phyloP scores from a whole-genome alignment of 2,113 vertebrate genomes.

The Carettochelys insculpta region DNA sequence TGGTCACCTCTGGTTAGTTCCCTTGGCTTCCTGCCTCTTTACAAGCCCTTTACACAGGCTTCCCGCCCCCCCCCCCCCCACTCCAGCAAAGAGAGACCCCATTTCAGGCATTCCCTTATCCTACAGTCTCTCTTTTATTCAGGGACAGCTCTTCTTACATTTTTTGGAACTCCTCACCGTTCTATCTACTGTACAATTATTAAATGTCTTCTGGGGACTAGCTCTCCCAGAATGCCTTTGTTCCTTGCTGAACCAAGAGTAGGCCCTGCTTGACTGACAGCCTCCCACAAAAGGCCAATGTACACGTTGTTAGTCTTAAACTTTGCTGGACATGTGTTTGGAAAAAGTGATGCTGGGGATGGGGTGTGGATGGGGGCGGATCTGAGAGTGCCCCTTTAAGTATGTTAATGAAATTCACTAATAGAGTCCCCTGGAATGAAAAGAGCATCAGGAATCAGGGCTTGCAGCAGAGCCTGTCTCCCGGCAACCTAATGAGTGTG shows the following conservation, averaged over 20 bases:
- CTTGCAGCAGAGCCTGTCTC: no score
- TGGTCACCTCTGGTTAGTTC: no score
- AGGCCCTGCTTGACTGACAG: not conserved
- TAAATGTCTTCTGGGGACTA: rapidly evolving
- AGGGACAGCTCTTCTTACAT: not conserved
- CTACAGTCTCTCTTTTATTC: not conserved
- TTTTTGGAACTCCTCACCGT: not conserved
- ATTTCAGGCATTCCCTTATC: not conserved
- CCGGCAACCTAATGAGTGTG: no score
- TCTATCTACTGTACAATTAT: not conserved
- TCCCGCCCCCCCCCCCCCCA: no score
- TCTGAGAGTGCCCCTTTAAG: not conserved
- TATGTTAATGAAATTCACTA: conserved; percentile 19
- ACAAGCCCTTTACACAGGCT: no score
- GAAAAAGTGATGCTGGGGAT: not conserved
- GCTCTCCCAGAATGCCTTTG: not conserved
- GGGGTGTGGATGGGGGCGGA: not conserved
- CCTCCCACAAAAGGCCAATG: not conserved
- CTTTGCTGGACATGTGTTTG: not conserved
- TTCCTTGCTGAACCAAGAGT: not conserved
- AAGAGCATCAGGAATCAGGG: not conserved
- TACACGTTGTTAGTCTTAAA: rapidly evolving
- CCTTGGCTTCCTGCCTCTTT: not conserved
- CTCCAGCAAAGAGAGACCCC: not conserved
- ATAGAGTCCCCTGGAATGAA: not conserved